Conservation (phyloP, 2,888 invertebrate species). For the Allygus modestus region DNA sequence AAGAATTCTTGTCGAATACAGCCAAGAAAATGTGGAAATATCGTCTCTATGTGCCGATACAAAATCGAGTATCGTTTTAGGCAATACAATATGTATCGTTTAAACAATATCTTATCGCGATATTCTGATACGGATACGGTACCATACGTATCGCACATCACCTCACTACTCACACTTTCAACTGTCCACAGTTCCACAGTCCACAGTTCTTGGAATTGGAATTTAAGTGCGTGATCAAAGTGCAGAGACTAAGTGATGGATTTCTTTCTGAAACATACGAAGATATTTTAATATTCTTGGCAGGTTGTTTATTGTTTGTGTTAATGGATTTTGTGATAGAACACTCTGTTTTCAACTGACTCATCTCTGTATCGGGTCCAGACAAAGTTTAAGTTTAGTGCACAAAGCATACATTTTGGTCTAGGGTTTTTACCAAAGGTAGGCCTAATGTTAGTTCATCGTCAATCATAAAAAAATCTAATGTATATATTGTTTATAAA, state of each 20-base stretch:
- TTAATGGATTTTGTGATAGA: background rate
- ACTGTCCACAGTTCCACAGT: too few species aligned
- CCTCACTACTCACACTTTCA: too few species aligned
- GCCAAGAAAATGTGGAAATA: too few species aligned
- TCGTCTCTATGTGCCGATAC: too few species aligned
- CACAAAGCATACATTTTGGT: background rate
- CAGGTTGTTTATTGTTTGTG: background rate
- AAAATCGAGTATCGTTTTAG: too few species aligned
- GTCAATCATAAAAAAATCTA: too few species aligned
- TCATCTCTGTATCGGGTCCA: too few species aligned
- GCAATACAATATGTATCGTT: too few species aligned
- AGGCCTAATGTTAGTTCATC: background rate
- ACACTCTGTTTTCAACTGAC: background rate
- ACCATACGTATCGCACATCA: background rate
- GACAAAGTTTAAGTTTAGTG: background rate
- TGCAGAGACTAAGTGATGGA: background rate
- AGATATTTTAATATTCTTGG: background rate
- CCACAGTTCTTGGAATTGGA: constrained; percentile 27
- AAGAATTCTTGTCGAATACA: too few species aligned
- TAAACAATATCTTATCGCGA: too few species aligned
- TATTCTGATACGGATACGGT: background rate
- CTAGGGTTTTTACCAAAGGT: background rate
- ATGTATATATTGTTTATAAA: too few species aligned
- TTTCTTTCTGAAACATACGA: background rate
- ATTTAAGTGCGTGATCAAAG: constrained; percentile 16